Evolutionary conservation across 2,797 vertebrate species (phyloP), one percentile per base, ranked within the genome.

Genomic region (Eulemur coronatus): DNA sequence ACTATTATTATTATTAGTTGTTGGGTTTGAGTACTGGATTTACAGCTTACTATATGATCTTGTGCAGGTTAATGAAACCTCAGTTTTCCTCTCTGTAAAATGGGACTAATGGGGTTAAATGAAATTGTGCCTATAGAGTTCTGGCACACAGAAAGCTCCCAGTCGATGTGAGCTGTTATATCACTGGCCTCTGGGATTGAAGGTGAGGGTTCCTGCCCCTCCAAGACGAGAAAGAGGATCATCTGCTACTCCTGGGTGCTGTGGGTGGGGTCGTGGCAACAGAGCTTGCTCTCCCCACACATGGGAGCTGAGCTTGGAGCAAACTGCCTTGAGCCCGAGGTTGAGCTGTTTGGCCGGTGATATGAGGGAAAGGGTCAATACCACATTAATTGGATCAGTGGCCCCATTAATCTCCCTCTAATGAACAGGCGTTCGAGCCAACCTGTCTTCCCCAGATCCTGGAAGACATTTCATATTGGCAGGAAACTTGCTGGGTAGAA

Each of bases 341-440:
- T 41, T 94, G 84, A 84, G 63, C 93, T 89, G 67, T 93, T 89
- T 95, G 94, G 97, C 92, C n/a, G 13, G 81, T 95, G 76, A 89
- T 11, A 95, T 79, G 89, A 97, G 97, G 89, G 94, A 96, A 97
- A 98, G 98, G 97, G 97, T 97, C 98, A 98, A 89, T 86, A 98
- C 96, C 94, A 97, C 97, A 97, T 97, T 97, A 98, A 98, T 98
- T 97, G 97, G 97, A 97, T 97, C 98, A 93, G 90, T 70, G 96
- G 96, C 96, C 95, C 96, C 91, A 97, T 98, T 98, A 97, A 97
- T 98, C 97, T 98, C 98, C 84, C 93, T 75, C 92, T 97, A 95
- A 97, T 33, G 90, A 98, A 98, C 48, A 98, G 30, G 41, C 90
- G 15, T 80, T 89, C 85, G 95, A 96, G 96, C 90, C 94, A 93